These are phyloP conservation scores for Aphrophora alni DNA, from an alignment of 2,888 invertebrate genomes.

Conservation along the genomic window DNA sequence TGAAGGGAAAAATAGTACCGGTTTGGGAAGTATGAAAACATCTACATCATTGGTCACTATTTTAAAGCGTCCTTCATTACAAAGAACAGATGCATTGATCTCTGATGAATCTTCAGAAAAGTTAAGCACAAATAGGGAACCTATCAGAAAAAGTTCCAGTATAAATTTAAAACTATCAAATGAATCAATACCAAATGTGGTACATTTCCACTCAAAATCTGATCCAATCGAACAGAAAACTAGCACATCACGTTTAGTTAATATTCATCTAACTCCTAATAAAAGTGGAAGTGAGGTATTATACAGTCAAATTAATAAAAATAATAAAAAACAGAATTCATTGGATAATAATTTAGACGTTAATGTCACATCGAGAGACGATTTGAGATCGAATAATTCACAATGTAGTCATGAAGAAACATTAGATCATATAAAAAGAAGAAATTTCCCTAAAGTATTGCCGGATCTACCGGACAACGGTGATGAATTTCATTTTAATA, in stretches of 20 bases:
- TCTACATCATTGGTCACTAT: slow-evolving; percentile 43
- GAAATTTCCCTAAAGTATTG: slow-evolving; percentile 84
- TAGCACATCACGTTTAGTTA: slow-evolving; percentile 20
- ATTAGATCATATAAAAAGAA: slow-evolving; percentile 72
- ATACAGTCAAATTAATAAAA: slow-evolving; percentile 47
- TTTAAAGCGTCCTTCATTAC: slow-evolving; percentile 43
- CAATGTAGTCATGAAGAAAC: slow-evolving; percentile 72
- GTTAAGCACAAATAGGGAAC: not conserved
- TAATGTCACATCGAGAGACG: slow-evolving; percentile 77
- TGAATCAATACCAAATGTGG: slow-evolving; percentile 40
- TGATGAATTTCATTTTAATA: slow-evolving; percentile 32
- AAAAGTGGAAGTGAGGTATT: slow-evolving; percentile 49
- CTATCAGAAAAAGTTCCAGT: slow-evolving; percentile 34
- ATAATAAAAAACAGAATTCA: slow-evolving; percentile 45
- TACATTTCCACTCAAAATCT: slow-evolving; percentile 47
- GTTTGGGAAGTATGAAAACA: slow-evolving; percentile 39
- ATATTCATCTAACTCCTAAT: slow-evolving; percentile 23
- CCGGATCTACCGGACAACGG: slow-evolving; percentile 67
- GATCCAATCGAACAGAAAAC: slow-evolving; percentile 45
- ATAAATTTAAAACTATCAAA: slow-evolving; percentile 43
- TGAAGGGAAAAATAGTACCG: slow-evolving; percentile 43
- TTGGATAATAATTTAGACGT: slow-evolving; percentile 60
- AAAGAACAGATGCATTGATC: slow-evolving; percentile 47
- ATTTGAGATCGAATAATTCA: slow-evolving; percentile 24
- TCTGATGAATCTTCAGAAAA: slow-evolving; percentile 42